Conservation (phyloP, 2,888 invertebrate species). For the Stenolophus ochropezus region DNA sequence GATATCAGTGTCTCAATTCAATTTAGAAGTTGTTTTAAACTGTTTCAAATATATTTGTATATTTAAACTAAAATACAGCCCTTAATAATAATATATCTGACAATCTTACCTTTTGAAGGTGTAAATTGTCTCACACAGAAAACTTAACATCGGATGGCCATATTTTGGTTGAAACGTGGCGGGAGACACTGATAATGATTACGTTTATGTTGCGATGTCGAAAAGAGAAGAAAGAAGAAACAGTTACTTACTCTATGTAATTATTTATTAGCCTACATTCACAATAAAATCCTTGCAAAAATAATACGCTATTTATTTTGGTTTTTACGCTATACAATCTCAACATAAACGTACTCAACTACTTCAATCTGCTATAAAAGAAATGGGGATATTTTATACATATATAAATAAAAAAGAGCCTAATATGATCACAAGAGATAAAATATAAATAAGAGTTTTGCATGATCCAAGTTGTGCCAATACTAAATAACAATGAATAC, state of each 20-base stretch:
- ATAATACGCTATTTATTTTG: constrained; percentile 48
- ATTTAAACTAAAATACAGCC: too few relatives aligned
- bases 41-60: too few relatives aligned
- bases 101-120: too few relatives aligned
- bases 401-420: constrained; percentile 52
- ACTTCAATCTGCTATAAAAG: constrained; percentile 36
- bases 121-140: too few relatives aligned
- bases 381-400: constrained; percentile 29
- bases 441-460: constrained; percentile 34
- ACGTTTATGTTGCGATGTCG: constrained; percentile 41
- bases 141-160: too few relatives aligned
- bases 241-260: constrained; percentile 20
- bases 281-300: constrained; percentile 39
- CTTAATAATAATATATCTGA: too few relatives aligned
- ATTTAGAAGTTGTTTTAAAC: too few relatives aligned
- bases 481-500: constrained; percentile 27
- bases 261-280: constrained; percentile 25
- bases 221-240: constrained; percentile 3
- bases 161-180: background rate
- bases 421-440: constrained; percentile 47
- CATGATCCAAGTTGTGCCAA: constrained; percentile 51
- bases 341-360: constrained; percentile 50
- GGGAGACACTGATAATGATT: constrained; percentile 4
- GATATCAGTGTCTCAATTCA: constrained; percentile 1
- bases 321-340: constrained; percentile 38